Conservation (phyloP, 2,113 vertebrate genomes). For the Ardeotis arabs region DNA sequence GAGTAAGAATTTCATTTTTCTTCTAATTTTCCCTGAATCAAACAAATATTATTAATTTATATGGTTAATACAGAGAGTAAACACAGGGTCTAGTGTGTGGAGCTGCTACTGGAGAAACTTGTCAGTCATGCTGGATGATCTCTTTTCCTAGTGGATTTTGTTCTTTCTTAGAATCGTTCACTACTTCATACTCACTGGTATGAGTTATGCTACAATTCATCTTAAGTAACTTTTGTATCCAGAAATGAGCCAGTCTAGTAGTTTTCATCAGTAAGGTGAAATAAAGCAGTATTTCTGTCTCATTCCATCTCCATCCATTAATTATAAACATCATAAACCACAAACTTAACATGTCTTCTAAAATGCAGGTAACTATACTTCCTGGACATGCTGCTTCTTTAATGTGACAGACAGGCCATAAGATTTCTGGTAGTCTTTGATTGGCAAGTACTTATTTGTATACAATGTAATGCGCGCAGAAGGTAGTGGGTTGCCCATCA, state of each 20-base stretch:
- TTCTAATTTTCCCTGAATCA: not conserved
- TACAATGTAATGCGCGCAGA: not conserved
- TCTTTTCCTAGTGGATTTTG: not conserved
- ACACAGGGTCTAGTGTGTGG: not conserved
- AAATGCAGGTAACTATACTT: not conserved
- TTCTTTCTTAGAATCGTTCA: not conserved
- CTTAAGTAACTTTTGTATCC: not conserved
- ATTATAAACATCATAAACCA: not conserved
- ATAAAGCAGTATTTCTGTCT: not conserved
- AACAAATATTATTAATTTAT: not conserved
- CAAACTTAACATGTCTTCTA: not conserved
- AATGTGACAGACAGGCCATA: not conserved
- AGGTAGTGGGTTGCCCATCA: not conserved
- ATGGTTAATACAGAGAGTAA: not conserved
- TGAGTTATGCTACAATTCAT: not conserved
- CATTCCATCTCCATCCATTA: not conserved
- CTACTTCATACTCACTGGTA: not conserved
- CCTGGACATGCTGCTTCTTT: not conserved
- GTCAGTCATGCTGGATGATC: not conserved
- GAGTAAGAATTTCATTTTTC: not conserved
- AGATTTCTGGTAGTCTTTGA: not conserved
- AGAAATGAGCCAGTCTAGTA: not conserved
- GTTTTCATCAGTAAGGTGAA: not conserved
- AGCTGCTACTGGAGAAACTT: not conserved
- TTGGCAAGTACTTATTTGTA: not conserved